phyloP scores from a whole-genome alignment of 2,113 vertebrate species.

The Dipodomys merriami region DNA sequence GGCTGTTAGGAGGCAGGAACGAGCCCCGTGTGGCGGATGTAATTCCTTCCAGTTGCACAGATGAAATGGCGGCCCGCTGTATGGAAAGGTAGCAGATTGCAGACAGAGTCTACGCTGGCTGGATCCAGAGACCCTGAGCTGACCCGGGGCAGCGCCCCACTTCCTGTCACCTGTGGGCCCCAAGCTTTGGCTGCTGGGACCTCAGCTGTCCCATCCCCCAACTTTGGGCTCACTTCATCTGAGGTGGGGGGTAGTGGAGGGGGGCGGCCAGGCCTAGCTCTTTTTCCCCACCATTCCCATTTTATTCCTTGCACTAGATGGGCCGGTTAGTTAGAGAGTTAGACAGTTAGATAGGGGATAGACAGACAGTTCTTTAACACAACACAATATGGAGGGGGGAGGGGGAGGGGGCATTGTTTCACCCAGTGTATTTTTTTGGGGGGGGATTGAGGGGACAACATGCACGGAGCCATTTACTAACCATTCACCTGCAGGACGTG shows the following conservation, averaged over 20 bases:
- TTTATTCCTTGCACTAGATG: neutral
- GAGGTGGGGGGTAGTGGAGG: neutral
- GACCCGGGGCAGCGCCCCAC: accelerated
- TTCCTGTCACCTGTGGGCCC: accelerated
- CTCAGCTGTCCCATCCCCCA: neutral
- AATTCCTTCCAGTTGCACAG: accelerated
- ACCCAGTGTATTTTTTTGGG: neutral
- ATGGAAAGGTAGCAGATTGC: neutral
- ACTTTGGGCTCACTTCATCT: neutral
- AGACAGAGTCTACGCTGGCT: neutral
- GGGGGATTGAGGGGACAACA: constrained; percentile 79
- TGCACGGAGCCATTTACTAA: constrained; percentile 91
- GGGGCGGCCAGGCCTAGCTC: neutral
- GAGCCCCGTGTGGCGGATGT: neutral
- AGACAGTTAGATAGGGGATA: too few species aligned
- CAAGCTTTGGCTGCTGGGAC: neutral
- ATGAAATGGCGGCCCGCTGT: accelerated
- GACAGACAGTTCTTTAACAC: neutral
- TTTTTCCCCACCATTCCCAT: neutral
- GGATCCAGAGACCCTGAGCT: neutral
- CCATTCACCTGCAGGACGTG: constrained; percentile 99
- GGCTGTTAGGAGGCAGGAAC: neutral
- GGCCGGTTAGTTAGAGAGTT: neutral
- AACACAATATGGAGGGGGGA: neutral
- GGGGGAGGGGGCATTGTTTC: too few species aligned